Base-by-base conservation (phyloP, 2,113 vertebrate genomes). In the Sinosuthora webbiana region DNA sequence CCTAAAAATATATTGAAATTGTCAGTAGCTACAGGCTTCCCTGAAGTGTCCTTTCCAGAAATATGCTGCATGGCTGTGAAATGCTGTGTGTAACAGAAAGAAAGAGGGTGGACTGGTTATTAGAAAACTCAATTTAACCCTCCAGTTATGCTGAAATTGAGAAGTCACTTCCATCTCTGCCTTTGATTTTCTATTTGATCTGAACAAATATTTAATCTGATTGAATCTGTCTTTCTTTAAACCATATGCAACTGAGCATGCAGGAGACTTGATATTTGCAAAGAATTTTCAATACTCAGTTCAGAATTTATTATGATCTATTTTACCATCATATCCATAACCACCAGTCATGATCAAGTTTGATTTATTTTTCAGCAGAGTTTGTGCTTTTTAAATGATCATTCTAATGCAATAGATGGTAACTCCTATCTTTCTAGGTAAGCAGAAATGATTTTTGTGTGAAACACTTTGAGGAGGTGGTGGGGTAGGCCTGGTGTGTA, bases 1-100 rank as follows among this genome's bases (percentile, higher is more conserved):
- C 37, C 57, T 76, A 69, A 87, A 92, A 82, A 64, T 28, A 17
- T 21, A 81, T 89, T 60, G 86, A 96, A 95, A 94, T 71, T 91
- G 15, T 69, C 49, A 87, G 77, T 49, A 91, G 65, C 74, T 84
- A 35, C 28, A 75, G 49, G 15, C 56, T 92, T 82, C 49, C 62
- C 74, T 89, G 39, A 27, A 62, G 31, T 75, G 70, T 75, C 41
- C 68, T 91, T 94, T 89, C 81, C 91, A 79, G 79, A 95, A 96
- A 89, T 65, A 89, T 8, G 17, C 24, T 27, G 28, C 31, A 14
- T 55, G 41, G 47, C n/a, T 41, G 45, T 6, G 53, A 64, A 83
- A 45, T 59, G 21, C 45, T 62, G 1, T 2, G 5, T 37, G 19
- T 59, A 80, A 76, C 2, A 2, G 70, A 78, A 82, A 82, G 37